These are phyloP conservation scores for Nothoprocta perdicaria DNA, from an alignment of 2,113 vertebrate genomes.

Conservation along the genomic window DNA sequence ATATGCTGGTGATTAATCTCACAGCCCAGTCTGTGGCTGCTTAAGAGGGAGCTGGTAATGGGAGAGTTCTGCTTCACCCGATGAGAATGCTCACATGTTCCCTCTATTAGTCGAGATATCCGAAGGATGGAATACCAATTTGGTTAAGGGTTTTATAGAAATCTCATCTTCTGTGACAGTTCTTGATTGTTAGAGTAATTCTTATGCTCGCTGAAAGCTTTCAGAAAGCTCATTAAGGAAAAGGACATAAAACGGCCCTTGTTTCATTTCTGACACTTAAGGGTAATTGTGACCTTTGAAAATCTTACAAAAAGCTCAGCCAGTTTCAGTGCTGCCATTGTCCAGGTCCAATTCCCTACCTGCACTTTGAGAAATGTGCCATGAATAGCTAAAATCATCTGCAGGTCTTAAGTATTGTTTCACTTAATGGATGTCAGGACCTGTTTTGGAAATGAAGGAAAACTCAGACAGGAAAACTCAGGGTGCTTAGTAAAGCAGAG, in stretches of 20 bases:
- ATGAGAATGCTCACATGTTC: not conserved
- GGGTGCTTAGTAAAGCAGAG: not conserved
- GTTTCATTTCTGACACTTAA: not conserved
- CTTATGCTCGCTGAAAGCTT: not conserved
- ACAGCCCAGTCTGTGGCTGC: not conserved
- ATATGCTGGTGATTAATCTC: not conserved
- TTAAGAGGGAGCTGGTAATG: not conserved
- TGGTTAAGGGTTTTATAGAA: not conserved
- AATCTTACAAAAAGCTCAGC: not conserved
- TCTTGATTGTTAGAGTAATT: not conserved
- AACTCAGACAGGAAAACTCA: not conserved
- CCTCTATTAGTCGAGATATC: not conserved
- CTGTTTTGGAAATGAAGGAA: not conserved
- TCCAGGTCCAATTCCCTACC: not conserved
- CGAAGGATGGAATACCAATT: not conserved
- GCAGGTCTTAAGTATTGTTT: not conserved
- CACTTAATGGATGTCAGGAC: not conserved
- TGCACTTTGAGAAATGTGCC: not conserved
- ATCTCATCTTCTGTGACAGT: not conserved
- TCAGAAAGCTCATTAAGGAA: not conserved
- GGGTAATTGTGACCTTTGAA: not conserved
- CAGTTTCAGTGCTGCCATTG: not conserved
- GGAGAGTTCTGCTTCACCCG: not conserved
- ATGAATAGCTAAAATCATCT: not conserved
- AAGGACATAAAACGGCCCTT: not conserved